Base-by-base conservation (phyloP, 2,888 invertebrate genomes). In the Polyommatus iphigenia region DNA sequence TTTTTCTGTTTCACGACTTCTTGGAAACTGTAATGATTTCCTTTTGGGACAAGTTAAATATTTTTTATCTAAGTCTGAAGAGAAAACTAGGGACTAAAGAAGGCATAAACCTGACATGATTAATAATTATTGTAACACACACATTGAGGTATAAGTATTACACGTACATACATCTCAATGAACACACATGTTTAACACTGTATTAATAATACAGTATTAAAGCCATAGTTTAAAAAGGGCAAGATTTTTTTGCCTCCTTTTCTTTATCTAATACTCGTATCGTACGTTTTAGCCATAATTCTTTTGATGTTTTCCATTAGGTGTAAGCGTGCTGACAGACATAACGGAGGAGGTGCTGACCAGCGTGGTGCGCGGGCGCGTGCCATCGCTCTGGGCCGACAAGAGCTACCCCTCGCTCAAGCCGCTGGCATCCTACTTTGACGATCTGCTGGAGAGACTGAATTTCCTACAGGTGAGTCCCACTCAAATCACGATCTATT, bases 401-500 rank as follows among this genome's bases (percentile, higher is more conserved):
- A 96, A 96, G 85, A 98, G 98, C 10, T 99, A 99, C 89, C 99
- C 98, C 0, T 98, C 98, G 5, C 93, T 98, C 46, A 99, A 99
- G 88, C 98, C 98, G 0, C 94, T 99, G 18, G 98, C 97, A 41
- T 97, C 97, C 83, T 99, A 98, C 87, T 94, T 98, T 78, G 95
- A 95, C 81, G 99, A 99, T 87, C 96, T 99, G 84, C 89, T 98
- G n/a, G 95, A 95, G 0, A 95, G 99, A 82, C 93, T 99, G 15
- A 94, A 94, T n/a, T 98, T 98, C 89, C 90, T 99, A 77, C 97
- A 98, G 96, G 98, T 98, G 86, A 67, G 78, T 83, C 8, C 20
- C 57, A 13, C 13, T 50, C 1, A 36, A 36, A 36, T 36, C 7
- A 7, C 36, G 36, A 36, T 36, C 36, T 36, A 36, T 36, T 36